Base-by-base conservation (phyloP, 2,888 invertebrate genomes). In the Celastrina argiolus region DNA sequence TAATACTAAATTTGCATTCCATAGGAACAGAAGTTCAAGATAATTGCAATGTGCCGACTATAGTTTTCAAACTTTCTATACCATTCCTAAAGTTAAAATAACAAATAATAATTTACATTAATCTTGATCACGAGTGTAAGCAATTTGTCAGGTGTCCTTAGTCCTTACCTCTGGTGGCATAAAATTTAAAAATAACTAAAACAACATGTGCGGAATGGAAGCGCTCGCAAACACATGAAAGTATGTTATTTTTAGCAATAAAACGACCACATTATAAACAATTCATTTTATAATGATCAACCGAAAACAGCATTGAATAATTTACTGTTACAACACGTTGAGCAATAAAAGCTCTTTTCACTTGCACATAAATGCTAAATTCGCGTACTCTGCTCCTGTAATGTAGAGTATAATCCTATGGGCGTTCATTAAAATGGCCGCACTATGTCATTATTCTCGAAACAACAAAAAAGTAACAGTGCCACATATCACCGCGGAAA, bases 401-500 rank as follows among this genome's bases (percentile, higher is more conserved):
- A 65, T 63, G 63, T 69, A 59, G 66, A 67, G 67, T 61, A 65
- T 63, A 66, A 64, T 66, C 66, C 75, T 73, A 73, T 76, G 76
- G 80, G 76, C 72, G 77, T 85, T 88, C 87, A 88, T 89, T 88
- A 88, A 88, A 88, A 85, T 80, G 77, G 83, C 85, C 80, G 81
- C 78, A 83, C 85, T 87, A 81, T 89, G 89, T 88, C 88, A 89
- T 90, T 89, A 89, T 83, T 84, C 78, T 82, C 77, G 77, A 82
- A 84, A 86, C 81, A 85, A 85, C 83, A 84, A 86, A 87, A 77
- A 75, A 86, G 86, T 87, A 84, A 84, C 86, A 84, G 79, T 81
- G 84, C 88, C 78, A 88, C 90, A 89, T 88, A 89, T 90, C 89
- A 89, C 86, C 83, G 82, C 71, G 76, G 79, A 81, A 85, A 84